Evolutionary conservation across 2,797 vertebrate genomes (phyloP).

Genomic region (Enteromius fasciolatus): DNA sequence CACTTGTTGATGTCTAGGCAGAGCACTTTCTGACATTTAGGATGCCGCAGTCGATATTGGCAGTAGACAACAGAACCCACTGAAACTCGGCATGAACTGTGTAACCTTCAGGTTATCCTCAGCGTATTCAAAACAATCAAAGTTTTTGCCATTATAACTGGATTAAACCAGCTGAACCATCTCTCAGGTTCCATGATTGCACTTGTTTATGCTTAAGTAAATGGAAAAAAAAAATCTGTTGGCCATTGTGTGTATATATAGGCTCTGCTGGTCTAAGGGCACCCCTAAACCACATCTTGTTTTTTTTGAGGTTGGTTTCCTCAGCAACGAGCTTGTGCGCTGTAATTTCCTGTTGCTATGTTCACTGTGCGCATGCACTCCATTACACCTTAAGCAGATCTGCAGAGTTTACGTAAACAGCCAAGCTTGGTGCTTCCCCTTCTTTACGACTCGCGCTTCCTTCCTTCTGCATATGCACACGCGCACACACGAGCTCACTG

Average conservation of each 20-base stretch:
- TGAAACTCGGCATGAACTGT: neutral
- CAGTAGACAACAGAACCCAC: neutral
- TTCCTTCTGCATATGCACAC: slow-evolving; percentile 64
- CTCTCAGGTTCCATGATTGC: neutral
- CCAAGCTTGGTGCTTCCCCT: slow-evolving; percentile 69
- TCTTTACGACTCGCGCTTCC: slow-evolving; percentile 67
- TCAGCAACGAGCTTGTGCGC: slow-evolving; percentile 52
- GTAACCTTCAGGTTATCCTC: neutral
- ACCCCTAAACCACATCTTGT: slow-evolving; percentile 56
- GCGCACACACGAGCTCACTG: slow-evolving; percentile 48
- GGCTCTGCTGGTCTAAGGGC: slow-evolving; percentile 42
- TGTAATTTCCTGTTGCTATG: slow-evolving; percentile 74
- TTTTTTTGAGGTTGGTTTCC: slow-evolving; percentile 57
- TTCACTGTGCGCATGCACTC: slow-evolving; percentile 53
- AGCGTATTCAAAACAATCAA: slow-evolving; percentile 1
- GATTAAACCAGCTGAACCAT: neutral
- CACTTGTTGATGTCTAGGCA: neutral
- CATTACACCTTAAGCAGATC: slow-evolving; percentile 52
- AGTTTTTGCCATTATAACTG: neutral
- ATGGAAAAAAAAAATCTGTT: slow-evolving; percentile 49
- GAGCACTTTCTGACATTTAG: neutral
- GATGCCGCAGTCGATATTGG: neutral
- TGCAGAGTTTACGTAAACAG: slow-evolving; percentile 43
- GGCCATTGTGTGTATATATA: slow-evolving; percentile 35
- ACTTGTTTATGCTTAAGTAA: slow-evolving; percentile 40